Evolutionary conservation across 2,888 invertebrate species (phyloP), one percentile per base, ranked within the genome.

Genomic region (Odontocerum albicorne): DNA sequence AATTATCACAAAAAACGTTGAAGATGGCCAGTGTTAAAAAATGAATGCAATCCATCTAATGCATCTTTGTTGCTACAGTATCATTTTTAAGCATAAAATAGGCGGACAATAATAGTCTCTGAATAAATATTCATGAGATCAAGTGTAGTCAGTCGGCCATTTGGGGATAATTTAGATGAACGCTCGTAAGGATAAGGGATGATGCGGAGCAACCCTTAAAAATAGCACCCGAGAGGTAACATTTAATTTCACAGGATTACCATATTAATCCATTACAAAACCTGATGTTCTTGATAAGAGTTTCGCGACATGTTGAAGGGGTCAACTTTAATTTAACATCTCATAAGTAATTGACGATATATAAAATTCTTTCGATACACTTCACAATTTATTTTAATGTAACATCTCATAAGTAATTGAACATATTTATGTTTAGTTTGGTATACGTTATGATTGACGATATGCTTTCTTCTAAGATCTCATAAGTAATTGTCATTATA

Each of bases 201-300:
- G 27, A 27, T 7, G 27, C 7, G 32, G 17, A 31, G 17, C 15
- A 8, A 4, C 13, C 32, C 15, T 27, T n/a, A 33, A 12, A 10
- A 16, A 22, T 12, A 15, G 27, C 27, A 17, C 47, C 22, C 38
- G n/a, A 16, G 47, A 40, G 39, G 19, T 49, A 32, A 31, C 27
- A 36, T 54, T 49, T 50, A 57, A 54, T 58, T 54, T 43, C n/a
- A 7, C n/a, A n/a, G 19, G 15, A 53, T 57, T 57, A 57, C 46
- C 57, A 57, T 57, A 49, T 57, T 53, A 57, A 57, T 57, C 53
- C 36, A 20, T 47, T 43, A 54, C 20, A 10, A 51, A 16, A 19
- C 27, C 43, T 17, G 31, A 12, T 17, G 32, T 40, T 46, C 51
- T 45, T n/a, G n/a, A n/a, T n/a, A n/a, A n/a, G n/a, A n/a, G n/a